A percentile compares a stretch with the other conserved stretches of the same genome.
Conservation (phyloP, 2,888 invertebrate species). For the Podotricha telesiphe region DNA sequence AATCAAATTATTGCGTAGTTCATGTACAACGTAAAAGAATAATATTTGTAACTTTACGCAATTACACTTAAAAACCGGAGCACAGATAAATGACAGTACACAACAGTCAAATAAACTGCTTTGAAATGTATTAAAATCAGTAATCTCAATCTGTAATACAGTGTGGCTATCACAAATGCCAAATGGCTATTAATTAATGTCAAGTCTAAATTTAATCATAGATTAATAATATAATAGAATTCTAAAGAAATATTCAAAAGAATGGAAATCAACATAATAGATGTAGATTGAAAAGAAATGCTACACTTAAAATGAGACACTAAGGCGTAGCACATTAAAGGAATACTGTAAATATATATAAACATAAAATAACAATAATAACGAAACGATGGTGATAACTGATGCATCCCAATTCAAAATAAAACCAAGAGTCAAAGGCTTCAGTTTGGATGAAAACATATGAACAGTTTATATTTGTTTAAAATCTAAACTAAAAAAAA, state of each 20-base stretch:
- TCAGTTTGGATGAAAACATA: too few relatives aligned
- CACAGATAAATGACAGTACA: not conserved
- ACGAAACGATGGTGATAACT: too few relatives aligned
- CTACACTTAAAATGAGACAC: too few relatives aligned
- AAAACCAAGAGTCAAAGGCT: too few relatives aligned
- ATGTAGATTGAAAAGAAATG: too few relatives aligned
- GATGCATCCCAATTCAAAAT: too few relatives aligned
- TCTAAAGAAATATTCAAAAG: not conserved
- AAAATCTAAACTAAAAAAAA: too few relatives aligned
- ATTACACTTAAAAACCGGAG: not conserved
- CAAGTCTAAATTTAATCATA: not conserved
- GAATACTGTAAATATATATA: too few relatives aligned
- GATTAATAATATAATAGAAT: not conserved
- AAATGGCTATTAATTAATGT: not conserved
- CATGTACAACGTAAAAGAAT: not conserved
- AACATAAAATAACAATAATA: too few relatives aligned
- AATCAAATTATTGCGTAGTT: conserved; percentile 10
- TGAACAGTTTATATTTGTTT: too few relatives aligned
- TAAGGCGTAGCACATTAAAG: too few relatives aligned
- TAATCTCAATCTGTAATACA: conserved; percentile 13
- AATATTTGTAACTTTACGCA: not conserved
- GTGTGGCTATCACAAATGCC: not conserved
- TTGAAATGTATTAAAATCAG: conserved; percentile 5
- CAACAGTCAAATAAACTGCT: conserved; percentile 4
- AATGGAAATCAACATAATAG: not conserved